These are phyloP conservation scores for Caenorhabditis virilis DNA, from an alignment of 2,888 invertebrate species.

Conservation along the genomic window DNA sequence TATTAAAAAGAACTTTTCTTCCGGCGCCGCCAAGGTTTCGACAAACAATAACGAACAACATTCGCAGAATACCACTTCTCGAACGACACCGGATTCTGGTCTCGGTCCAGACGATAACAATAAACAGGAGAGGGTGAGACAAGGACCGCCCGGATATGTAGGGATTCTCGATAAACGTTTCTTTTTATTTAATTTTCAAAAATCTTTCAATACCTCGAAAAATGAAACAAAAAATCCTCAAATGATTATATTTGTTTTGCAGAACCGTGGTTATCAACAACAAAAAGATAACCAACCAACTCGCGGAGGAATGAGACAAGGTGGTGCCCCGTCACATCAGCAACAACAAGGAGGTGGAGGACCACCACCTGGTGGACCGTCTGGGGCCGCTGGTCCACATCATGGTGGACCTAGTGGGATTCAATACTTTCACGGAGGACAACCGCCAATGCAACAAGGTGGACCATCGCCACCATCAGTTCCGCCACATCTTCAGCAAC, in stretches of 20 bases:
- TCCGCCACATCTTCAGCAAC: not conserved
- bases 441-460: not conserved
- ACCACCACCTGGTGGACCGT: not conserved
- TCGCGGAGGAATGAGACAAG: not conserved
- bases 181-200: too few species aligned
- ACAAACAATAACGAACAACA: slow-evolving; percentile 8
- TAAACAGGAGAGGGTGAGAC: not conserved
- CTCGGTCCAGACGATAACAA: slow-evolving; percentile 40
- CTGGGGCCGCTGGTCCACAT: not conserved
- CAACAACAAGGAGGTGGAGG: not conserved
- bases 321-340: not conserved
- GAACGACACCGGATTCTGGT: slow-evolving; percentile 50
- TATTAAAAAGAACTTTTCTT: slow-evolving; percentile 8
- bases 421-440: not conserved
- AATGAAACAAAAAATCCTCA: slow-evolving; percentile 1
- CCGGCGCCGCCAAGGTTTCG: slow-evolving; percentile 1
- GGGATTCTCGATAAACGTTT: not conserved
- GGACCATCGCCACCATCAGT: not conserved
- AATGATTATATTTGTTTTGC: not conserved
- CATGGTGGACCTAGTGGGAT: not conserved
- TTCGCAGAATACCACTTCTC: slow-evolving; percentile 20
- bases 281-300: too few species aligned
- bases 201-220: not conserved
- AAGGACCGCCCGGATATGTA: slow-evolving; percentile 2
- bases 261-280: not conserved